Base-by-base conservation (phyloP, 2,797 vertebrate species). In the Hirundo rustica region DNA sequence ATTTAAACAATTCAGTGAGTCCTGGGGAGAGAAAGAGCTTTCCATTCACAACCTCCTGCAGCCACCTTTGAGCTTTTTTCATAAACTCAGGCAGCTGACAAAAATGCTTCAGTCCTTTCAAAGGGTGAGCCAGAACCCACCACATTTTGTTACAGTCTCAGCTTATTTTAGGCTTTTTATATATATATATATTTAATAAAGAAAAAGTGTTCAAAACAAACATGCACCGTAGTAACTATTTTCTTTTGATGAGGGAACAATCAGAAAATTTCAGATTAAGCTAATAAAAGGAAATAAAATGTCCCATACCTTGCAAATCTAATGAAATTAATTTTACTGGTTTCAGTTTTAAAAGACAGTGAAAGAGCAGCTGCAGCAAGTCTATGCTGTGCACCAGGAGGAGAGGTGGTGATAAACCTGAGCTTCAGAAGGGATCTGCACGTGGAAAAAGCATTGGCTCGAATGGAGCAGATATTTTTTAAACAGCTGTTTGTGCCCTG, bases 181-280 rank as follows among this genome's bases (percentile, higher is more conserved):
- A 27, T 48, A 13, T 38, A 38, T 61, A 16, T 55, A 10, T 16
- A 32, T 72, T 44, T 21, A 54, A 54, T 72, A 26, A 51, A 70
- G 67, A 13, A 66, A 93, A 62, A 36, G 17, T 53, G 6, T 67
- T 80, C 36, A 82, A 48, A 70, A 54, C 64, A 29, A 92, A 55
- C 23, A 10, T 9, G 8, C 53, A 32, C 30, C 45, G 18, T 62
- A 64, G 27, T 82, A 82, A 76, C n/a, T 50, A 32, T 0, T 2
- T 20, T 76, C 48, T 75, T 87, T 82, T 55, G n/a, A 55, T 73
- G 81, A 82, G 40, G 22, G n/a, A 85, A 50, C 55, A 73, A 78
- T 79, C 48, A 62, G 65, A 73, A 91, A 85, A 91, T 64, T 55
- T 40, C 29, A 76, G 71, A 38, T 88, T 23, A 82, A 74, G 72